Evolutionary conservation across 2,888 invertebrate genomes (phyloP), one percentile per base, ranked within the genome.

Genomic region (Halictus quadricinctus): DNA sequence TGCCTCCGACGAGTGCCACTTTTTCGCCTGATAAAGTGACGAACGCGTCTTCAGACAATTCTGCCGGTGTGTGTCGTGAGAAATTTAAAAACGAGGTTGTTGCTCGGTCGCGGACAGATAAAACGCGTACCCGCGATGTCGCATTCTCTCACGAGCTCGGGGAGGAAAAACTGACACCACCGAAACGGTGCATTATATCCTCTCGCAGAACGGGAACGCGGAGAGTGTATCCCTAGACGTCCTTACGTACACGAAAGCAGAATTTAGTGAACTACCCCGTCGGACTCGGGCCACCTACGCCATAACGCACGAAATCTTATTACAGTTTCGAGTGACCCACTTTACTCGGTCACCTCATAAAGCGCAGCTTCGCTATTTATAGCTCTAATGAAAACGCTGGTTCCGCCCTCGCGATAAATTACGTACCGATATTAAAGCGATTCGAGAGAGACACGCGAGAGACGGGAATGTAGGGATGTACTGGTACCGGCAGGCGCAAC

Each of bases 331-430:
- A 69, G 76, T 79, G 79, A 79, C 83, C 83, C 76, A 83, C 83
- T 83, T 84, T 84, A 76, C 66, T 41, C 79, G 46, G 5, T 43
- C 43, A 18, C 54, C 79, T 79, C 83, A 76, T 76, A 83, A 79
- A 83, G 76, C 72, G 54, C 72, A 54, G 58, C 69, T 74, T n/a
- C 81, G 41, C 46, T 76, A 86, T 86, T 86, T 85, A 84, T 81
- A 75, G 77, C 76, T 36, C 81, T 81, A 77, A 86, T 86, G 84
- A 86, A 85, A 81, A 60, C 73, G 73, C 73, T 75, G 48, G 48
- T 76, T 46, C 74, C 21, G 46, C 54, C 29, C 60, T 13, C 21
- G 66, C 50, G 70, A 82, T 82, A 82, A 85, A 87, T 82, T 85
- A 76, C 50, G 73, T 48, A 48, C 69, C 78, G 82, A 85, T 85